These are phyloP conservation scores for Hemichromis elongatus DNA, from an alignment of 2,113 vertebrate species.

Conservation along the genomic window DNA sequence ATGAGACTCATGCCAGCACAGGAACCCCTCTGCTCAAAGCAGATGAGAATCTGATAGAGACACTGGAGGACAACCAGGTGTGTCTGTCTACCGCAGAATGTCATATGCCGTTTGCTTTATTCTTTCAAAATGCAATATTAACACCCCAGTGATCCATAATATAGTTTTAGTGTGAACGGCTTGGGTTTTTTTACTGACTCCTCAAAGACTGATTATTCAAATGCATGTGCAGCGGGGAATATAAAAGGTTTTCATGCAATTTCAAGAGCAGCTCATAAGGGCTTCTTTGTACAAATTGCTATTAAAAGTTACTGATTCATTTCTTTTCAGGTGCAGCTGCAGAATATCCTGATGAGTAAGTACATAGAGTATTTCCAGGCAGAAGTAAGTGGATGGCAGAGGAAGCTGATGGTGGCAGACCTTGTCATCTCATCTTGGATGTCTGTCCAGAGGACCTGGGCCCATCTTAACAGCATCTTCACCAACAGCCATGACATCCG, in stretches of 20 bases:
- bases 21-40: slow-evolving; percentile 71
- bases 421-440: slow-evolving; percentile 77
- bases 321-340: slow-evolving; percentile 69
- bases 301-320: not conserved
- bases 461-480: slow-evolving; percentile 82
- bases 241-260: not conserved
- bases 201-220: not conserved
- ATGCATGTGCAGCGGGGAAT: not conserved
- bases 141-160: not conserved
- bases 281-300: not conserved
- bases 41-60: slow-evolving; percentile 79
- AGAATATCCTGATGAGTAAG: slow-evolving; percentile 83
- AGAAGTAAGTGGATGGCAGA: slow-evolving; percentile 79
- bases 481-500: slow-evolving; percentile 80
- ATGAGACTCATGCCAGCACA: slow-evolving; percentile 61
- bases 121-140: not conserved
- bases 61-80: slow-evolving; percentile 76
- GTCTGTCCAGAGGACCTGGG: slow-evolving; percentile 80
- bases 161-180: not conserved
- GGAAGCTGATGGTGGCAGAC: slow-evolving; percentile 76
- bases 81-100: not conserved
- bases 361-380: slow-evolving; percentile 80
- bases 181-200: not conserved
- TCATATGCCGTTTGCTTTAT: not conserved
- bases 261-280: not conserved